These are phyloP conservation scores for Salvelinus sp. DNA, from an alignment of 2,113 vertebrate genomes.

Conservation along the genomic window DNA sequence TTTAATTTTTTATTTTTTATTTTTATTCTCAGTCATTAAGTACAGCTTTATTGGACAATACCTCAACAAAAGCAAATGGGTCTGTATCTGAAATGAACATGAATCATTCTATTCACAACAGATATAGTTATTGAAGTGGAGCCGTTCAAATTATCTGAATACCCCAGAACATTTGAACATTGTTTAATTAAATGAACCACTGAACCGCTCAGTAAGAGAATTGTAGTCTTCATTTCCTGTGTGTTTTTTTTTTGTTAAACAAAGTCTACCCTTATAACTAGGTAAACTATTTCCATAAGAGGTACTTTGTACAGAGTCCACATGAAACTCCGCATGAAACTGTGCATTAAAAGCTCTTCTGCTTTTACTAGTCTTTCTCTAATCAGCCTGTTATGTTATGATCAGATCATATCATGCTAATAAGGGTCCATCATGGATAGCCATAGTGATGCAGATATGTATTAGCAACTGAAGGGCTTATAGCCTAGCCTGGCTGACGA, in stretches of 20 bases:
- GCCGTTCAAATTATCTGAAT: not conserved
- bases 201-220: slow-evolving; percentile 8
- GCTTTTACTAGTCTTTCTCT: not conserved
- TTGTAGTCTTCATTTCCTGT: not conserved
- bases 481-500: too few species aligned
- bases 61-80: not conserved
- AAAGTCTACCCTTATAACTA: not conserved
- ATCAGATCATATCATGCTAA: not conserved
- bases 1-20: not conserved
- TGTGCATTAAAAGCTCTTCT: not conserved
- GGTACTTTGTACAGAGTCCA: not conserved
- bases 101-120: slow-evolving; percentile 20
- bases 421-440: not conserved
- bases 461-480: not conserved
- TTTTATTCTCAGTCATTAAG: slow-evolving; percentile 2
- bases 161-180: slow-evolving; percentile 11
- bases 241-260: too few species aligned
- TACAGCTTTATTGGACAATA: not conserved
- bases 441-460: not conserved
- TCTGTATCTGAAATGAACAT: slow-evolving; percentile 4
- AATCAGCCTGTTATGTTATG: not conserved
- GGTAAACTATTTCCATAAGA: not conserved
- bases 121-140: slow-evolving; percentile 20
- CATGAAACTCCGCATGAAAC: not conserved
- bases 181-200: slow-evolving; percentile 18